Percentiles rank a stretch among this genome's conserved stretches.
Conservation (phyloP, 2,888 invertebrate species). For the Ditylenchus weischeri region DNA sequence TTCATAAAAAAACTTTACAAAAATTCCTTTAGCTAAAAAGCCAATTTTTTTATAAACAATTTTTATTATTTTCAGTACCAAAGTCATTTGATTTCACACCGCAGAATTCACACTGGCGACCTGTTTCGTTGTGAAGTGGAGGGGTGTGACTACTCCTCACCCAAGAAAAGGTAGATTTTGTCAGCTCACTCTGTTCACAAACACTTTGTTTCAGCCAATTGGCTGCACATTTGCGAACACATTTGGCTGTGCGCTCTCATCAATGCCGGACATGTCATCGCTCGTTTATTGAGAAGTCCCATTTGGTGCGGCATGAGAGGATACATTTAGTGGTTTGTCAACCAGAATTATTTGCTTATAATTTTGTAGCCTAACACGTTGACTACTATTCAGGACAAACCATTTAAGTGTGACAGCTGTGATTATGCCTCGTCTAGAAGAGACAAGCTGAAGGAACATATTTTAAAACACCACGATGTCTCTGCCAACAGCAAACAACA, state of each 20-base stretch:
- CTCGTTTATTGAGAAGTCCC: conserved; percentile 70
- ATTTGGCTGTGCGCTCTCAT: conserved; percentile 64
- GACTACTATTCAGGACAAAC: conserved; percentile 62
- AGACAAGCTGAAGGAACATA: conserved; percentile 69
- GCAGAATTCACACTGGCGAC: conserved; percentile 69
- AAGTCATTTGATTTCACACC: conserved; percentile 69
- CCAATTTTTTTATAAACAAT: background rate
- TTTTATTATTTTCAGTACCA: conserved; percentile 59
- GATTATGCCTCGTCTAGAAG: conserved; percentile 69
- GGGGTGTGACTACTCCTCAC: conserved; percentile 68
- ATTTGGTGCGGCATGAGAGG: conserved; percentile 69
- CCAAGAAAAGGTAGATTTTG: conserved; percentile 63
- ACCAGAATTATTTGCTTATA: background rate
- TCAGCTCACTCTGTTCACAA: no score
- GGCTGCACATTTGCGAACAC: conserved; percentile 68
- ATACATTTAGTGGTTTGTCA: conserved; percentile 63
- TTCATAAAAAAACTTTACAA: no score
- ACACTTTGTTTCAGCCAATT: conserved; percentile 61
- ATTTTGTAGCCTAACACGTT: conserved; percentile 47
- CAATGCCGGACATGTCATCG: conserved; percentile 65
- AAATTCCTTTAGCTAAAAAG: no score
- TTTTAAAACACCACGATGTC: conserved; percentile 65
- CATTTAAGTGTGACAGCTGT: conserved; percentile 69
- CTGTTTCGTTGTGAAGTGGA: conserved; percentile 67
- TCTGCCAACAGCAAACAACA: conserved; percentile 68